These are phyloP conservation scores for Rhagium mordax DNA, from an alignment of 2,888 invertebrate species.

Conservation along the genomic window DNA sequence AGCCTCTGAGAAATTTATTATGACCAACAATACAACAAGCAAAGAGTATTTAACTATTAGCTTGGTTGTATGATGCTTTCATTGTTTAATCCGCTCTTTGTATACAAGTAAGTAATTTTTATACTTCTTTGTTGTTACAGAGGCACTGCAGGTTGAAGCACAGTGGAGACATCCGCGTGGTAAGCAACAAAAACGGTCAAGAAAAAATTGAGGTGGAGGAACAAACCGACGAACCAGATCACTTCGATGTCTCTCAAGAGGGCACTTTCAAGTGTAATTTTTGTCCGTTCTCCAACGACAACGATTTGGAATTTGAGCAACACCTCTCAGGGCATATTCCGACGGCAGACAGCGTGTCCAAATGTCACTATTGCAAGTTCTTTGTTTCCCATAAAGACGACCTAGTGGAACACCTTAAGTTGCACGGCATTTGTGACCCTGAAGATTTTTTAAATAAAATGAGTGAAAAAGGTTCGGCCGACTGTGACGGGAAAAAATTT, in stretches of 20 bases:
- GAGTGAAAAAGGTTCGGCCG: conserved; percentile 55
- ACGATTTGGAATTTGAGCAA: conserved; percentile 74
- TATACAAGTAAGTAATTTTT: not conserved
- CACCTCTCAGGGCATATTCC: conserved; percentile 83
- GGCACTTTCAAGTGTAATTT: conserved; percentile 74
- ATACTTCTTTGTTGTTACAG: conserved; percentile 68
- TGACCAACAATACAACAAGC: no score
- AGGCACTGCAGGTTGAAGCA: conserved; percentile 86
- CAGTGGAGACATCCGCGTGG: conserved; percentile 82
- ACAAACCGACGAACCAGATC: conserved; percentile 66
- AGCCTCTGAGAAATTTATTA: no score
- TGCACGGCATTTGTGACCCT: conserved; percentile 77
- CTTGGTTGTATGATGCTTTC: not conserved
- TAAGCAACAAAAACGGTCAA: conserved; percentile 72
- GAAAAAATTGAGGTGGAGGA: conserved; percentile 68
- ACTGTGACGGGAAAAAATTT: conserved; percentile 77
- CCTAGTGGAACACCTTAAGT: conserved; percentile 77
- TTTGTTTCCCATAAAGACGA: conserved; percentile 82
- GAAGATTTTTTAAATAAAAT: conserved; percentile 74
- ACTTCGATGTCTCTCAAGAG: conserved; percentile 65
- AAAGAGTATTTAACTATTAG: not conserved
- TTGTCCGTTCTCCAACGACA: conserved; percentile 81
- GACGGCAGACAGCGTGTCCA: conserved; percentile 79
- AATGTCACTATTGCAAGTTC: conserved; percentile 87
- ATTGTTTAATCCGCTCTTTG: not conserved